A percentile compares a stretch with the other conserved stretches of the same genome.
phyloP scores from a whole-genome alignment of 2,888 invertebrate genomes.

The Cyaniris semiargus region DNA sequence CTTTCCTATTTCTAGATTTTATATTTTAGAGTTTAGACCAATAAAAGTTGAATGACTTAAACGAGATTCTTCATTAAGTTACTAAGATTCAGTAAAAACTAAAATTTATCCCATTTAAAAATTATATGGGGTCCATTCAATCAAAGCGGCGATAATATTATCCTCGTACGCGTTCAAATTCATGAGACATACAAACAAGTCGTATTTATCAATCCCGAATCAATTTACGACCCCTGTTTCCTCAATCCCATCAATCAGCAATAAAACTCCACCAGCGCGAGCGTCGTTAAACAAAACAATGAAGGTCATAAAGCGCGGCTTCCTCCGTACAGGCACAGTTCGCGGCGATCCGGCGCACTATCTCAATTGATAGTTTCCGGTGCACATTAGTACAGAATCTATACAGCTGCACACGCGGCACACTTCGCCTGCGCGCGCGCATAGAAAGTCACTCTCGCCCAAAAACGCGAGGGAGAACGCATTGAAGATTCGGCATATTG shows the following conservation, averaged over 20 bases:
- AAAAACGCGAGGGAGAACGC: conserved; percentile 51
- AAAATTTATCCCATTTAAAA: neutral
- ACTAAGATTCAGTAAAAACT: neutral
- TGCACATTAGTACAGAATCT: conserved; percentile 71
- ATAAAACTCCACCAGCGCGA: conserved; percentile 62
- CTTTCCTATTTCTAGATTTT: neutral
- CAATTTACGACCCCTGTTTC: conserved; percentile 16
- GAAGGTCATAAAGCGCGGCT: conserved; percentile 76
- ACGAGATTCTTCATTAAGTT: too few relatives aligned
- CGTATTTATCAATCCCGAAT: conserved; percentile 35
- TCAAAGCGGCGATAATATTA: neutral
- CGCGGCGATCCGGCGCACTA: conserved; percentile 74
- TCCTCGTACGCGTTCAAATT: neutral
- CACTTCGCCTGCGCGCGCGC: conserved; percentile 77
- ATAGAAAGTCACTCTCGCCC: conserved; percentile 74
- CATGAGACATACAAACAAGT: neutral
- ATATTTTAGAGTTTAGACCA: too few relatives aligned
- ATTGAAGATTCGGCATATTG: conserved; percentile 17
- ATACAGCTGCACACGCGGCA: conserved; percentile 73
- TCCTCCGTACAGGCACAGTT: conserved; percentile 71
- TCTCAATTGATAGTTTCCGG: conserved; percentile 80
- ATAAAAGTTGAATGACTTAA: too few relatives aligned
- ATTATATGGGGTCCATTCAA: neutral
- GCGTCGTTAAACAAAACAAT: conserved; percentile 75
- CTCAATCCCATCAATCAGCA: conserved; percentile 45